Evolutionary conservation across 2,113 vertebrate species (phyloP).

Genomic region (Ophthalmolycus amberensis): DNA sequence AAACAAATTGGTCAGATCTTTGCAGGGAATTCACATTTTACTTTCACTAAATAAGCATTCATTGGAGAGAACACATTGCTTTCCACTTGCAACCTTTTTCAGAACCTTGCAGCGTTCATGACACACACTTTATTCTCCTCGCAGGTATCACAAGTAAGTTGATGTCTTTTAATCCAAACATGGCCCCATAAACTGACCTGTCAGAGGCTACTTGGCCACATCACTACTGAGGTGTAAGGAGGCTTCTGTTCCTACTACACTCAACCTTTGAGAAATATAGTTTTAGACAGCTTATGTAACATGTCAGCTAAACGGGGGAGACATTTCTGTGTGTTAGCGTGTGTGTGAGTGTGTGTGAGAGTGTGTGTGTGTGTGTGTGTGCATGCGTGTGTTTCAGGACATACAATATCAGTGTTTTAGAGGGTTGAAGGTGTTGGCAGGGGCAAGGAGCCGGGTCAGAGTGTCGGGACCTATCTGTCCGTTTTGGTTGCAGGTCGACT

Average conservation of each 20-base stretch:
- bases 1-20: not conserved
- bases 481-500: not conserved
- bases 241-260: slow-evolving; percentile 45
- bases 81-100: not conserved
- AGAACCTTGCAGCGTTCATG: not conserved
- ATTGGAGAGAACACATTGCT: slow-evolving; percentile 4
- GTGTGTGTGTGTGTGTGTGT: slow-evolving; percentile 52
- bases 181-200: slow-evolving; percentile 42
- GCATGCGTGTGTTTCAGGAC: slow-evolving; percentile 58
- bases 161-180: slow-evolving; percentile 49
- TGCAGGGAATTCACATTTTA: not conserved
- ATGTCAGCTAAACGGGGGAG: slow-evolving; percentile 69
- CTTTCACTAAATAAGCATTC: not conserved
- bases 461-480: slow-evolving; percentile 60
- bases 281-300: slow-evolving; percentile 77
- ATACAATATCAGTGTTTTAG: slow-evolving; percentile 57
- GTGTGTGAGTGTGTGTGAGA: slow-evolving; percentile 27
- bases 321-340: slow-evolving; percentile 41
- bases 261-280: slow-evolving; percentile 52
- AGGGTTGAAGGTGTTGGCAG: slow-evolving; percentile 63
- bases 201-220: slow-evolving; percentile 34
- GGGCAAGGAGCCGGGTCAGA: slow-evolving; percentile 55
- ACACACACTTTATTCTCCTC: not conserved
- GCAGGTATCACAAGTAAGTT: slow-evolving; percentile 1
- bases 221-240: slow-evolving; percentile 49